Evolutionary conservation across 2,888 invertebrate species (phyloP), one percentile per base, ranked within the genome.

Genomic region (Drosophila tripunctata): DNA sequence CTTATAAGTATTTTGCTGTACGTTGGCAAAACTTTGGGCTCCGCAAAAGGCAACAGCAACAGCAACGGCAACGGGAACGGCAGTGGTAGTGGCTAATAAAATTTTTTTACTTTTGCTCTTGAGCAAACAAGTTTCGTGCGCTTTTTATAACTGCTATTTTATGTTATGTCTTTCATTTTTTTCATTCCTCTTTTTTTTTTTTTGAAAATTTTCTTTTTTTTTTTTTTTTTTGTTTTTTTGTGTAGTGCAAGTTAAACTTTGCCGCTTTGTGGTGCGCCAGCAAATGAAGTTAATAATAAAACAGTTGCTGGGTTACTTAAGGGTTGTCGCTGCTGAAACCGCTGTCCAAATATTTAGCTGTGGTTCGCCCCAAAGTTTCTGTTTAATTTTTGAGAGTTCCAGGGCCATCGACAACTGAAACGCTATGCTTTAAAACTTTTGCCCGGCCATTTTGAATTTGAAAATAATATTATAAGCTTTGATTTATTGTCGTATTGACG

Each of bases 281-380:
- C 74, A 83, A 83, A 83, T 83, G 78, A 83, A 83, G 82, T 83
- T 83, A 83, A 83, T 83, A 83, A 87, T 87, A 85, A 85, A 83
- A 82, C 87, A 87, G 87, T 82, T 85, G 81, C 73, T 87, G 68
- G 85, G 87, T 87, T 84, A 81, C 79, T 82, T 65, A 30, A 67
- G 76, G 63, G 71, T 78, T 80, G 68, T 69, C 64, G 84, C 66
- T 54, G 61, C 36, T 45, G 7, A 48, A 67, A 64, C 70, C 57
- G 48, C 45, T 65, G 67, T 57, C 74, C 65, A 76, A 75, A 76
- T 75, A 75, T 76, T 75, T 76, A 64, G 57, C 66, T 43, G 56
- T 60, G 45, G 36, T 38, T 22, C 45, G 40, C 21, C 35, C 15
- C 45, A 63, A 72, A 64, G 69, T 82, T 82, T 58, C 44, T 69